phyloP scores from a whole-genome alignment of 2,113 vertebrate species.

The Kryptolebias marmoratus region DNA sequence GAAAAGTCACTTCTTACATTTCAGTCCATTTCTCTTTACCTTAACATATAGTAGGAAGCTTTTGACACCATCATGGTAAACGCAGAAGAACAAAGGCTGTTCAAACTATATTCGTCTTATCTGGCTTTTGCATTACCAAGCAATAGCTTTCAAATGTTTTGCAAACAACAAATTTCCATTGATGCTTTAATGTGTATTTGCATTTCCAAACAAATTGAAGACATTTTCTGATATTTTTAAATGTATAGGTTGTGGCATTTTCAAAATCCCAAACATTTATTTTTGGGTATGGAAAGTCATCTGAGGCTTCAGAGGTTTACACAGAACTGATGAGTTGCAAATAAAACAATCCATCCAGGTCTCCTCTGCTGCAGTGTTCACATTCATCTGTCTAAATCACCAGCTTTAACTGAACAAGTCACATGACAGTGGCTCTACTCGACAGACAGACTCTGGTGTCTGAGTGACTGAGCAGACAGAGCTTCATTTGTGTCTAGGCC shows the following conservation, averaged over 20 bases:
- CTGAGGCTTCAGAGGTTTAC: neutral
- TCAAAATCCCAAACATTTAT: no score
- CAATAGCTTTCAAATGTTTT: slow-evolving; percentile 1
- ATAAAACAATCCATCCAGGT: slow-evolving; percentile 5
- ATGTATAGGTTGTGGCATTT: neutral
- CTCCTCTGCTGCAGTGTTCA: slow-evolving; percentile 10
- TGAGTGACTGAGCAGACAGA: slow-evolving; percentile 51
- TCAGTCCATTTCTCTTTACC: neutral
- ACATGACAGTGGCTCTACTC: slow-evolving; percentile 50
- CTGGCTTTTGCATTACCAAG: slow-evolving; percentile 28
- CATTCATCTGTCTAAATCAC: slow-evolving; percentile 28
- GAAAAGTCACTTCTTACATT: slow-evolving; percentile 9
- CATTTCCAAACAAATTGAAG: slow-evolving; percentile 1
- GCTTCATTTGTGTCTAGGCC: slow-evolving; percentile 55
- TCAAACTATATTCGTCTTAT: neutral
- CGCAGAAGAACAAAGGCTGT: neutral
- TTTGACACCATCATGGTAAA: neutral
- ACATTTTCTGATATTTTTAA: slow-evolving; percentile 43
- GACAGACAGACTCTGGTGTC: slow-evolving; percentile 50
- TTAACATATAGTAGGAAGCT: neutral
- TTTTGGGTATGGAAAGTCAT: no score
- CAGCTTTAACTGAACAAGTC: slow-evolving; percentile 42
- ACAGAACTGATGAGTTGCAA: slow-evolving; percentile 8
- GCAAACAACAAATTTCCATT: slow-evolving; percentile 16
- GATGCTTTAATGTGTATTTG: neutral